A percentile compares a stretch with the other conserved stretches of the same genome.
These are phyloP conservation scores for Trichogramma pretiosum DNA, from an alignment of 1,140 invertebrate species.

Conservation along the genomic window DNA sequence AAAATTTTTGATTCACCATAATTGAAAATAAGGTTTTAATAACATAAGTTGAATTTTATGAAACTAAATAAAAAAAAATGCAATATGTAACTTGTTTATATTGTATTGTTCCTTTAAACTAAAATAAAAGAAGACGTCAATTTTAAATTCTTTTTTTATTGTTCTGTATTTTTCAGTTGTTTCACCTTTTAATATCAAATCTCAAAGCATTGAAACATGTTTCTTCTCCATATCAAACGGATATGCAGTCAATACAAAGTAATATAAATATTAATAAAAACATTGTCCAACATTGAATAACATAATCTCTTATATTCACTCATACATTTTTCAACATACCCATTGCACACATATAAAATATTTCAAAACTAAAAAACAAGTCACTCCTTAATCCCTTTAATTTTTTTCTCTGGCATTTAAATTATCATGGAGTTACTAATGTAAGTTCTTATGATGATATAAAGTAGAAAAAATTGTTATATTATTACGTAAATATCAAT, in stretches of 20 bases:
- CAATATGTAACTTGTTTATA: slow-evolving; percentile 13
- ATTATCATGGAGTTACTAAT: slow-evolving; percentile 14
- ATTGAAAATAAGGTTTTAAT: too few species aligned
- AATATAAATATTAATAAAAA: slow-evolving; percentile 16
- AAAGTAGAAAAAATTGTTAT: slow-evolving; percentile 8
- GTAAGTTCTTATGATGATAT: slow-evolving; percentile 4
- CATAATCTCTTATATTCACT: slow-evolving; percentile 8
- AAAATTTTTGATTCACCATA: too few species aligned
- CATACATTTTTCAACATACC: slow-evolving; percentile 6
- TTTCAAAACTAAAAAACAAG: slow-evolving; percentile 20
- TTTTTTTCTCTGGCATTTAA: slow-evolving; percentile 2
- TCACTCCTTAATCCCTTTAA: background rate
- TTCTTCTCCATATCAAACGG: background rate
- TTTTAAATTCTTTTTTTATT: too few species aligned
- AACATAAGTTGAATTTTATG: slow-evolving; percentile 11
- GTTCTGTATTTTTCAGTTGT: slow-evolving; percentile 6
- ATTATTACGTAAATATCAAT: too few species aligned
- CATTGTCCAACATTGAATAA: slow-evolving; percentile 13
- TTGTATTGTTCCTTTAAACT: slow-evolving; percentile 15
- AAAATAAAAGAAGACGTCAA: slow-evolving; percentile 12
- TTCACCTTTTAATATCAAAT: slow-evolving; percentile 4
- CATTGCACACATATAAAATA: slow-evolving; percentile 12
- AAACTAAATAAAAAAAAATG: slow-evolving; percentile 14
- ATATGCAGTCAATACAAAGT: slow-evolving; percentile 10
- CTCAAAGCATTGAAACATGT: slow-evolving; percentile 7